Conservation (phyloP, 2,797 vertebrate genomes). For the Acanthis flammea region DNA sequence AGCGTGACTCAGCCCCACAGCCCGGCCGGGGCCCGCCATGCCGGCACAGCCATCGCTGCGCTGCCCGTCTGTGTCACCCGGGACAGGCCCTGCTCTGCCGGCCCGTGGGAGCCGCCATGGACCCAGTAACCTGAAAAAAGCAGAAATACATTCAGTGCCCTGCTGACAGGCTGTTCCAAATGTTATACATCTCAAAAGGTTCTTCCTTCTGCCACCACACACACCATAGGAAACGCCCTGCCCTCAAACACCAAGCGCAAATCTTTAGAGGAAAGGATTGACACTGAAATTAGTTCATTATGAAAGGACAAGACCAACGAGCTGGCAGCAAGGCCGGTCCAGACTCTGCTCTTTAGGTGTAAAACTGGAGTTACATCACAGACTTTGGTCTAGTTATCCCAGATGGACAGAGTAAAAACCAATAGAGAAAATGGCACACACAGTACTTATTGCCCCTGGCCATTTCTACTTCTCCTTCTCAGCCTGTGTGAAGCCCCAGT, state of each 20-base stretch:
- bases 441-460: no score
- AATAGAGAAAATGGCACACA: background rate
- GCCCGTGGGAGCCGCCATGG: rapidly evolving
- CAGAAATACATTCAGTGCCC: background rate
- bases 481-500: background rate
- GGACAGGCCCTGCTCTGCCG: background rate
- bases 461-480: background rate
- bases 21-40: rapidly evolving
- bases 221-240: background rate
- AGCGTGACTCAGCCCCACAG: background rate
- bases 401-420: background rate
- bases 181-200: background rate
- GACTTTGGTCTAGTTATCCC: background rate
- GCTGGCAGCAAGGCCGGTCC: background rate
- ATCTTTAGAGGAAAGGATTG: background rate
- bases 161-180: background rate
- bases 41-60: rapidly evolving
- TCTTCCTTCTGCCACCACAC: background rate
- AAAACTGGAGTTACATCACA: background rate
- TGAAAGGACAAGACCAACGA: background rate
- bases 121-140: background rate
- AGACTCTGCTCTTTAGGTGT: background rate
- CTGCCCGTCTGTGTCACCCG: rapidly evolving
- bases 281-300: background rate
- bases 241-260: background rate